A percentile compares a stretch with the other conserved stretches of the same genome.
Evolutionary conservation across 53 echinoderm and acorn worm species (phyloP).

Genomic region (Henricia sp.): DNA sequence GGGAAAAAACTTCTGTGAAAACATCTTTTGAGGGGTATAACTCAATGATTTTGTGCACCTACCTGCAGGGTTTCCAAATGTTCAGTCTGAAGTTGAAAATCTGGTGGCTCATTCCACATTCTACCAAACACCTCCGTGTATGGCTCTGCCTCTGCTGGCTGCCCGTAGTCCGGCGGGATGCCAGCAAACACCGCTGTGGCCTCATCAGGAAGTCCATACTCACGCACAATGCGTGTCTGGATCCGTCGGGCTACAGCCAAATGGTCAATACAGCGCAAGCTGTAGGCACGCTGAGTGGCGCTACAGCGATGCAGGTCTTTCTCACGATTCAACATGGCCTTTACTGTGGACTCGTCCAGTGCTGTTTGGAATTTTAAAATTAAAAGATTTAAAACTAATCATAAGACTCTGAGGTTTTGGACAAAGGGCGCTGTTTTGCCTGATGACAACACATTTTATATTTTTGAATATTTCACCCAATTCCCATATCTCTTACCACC

Average conservation of each 20-base stretch:
- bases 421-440: neutral
- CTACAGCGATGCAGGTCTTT: constrained; percentile 92
- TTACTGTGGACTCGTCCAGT: constrained; percentile 87
- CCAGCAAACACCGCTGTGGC: constrained; percentile 88
- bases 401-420: no score
- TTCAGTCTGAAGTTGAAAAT: constrained; percentile 81
- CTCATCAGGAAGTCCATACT: constrained; percentile 97
- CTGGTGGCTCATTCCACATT: constrained; percentile 94
- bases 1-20: no score
- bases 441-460: neutral
- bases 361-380: constrained; percentile 41
- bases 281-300: constrained; percentile 82
- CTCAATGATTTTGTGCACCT: neutral
- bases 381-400: no score
- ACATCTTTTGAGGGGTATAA: no score
- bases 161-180: constrained; percentile 67
- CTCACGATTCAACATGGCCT: constrained; percentile 89
- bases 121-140: constrained; percentile 90
- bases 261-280: constrained; percentile 82
- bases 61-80: constrained; percentile 80
- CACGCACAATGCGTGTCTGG: constrained; percentile 87
- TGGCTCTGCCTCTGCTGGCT: constrained; percentile 58
- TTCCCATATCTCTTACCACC: no score
- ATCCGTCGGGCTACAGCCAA: constrained; percentile 77
- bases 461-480: no score